Evolutionary conservation across 1,140 invertebrate genomes (phyloP), one percentile per base, ranked within the genome.

Genomic region (Camponotus floridanus): DNA sequence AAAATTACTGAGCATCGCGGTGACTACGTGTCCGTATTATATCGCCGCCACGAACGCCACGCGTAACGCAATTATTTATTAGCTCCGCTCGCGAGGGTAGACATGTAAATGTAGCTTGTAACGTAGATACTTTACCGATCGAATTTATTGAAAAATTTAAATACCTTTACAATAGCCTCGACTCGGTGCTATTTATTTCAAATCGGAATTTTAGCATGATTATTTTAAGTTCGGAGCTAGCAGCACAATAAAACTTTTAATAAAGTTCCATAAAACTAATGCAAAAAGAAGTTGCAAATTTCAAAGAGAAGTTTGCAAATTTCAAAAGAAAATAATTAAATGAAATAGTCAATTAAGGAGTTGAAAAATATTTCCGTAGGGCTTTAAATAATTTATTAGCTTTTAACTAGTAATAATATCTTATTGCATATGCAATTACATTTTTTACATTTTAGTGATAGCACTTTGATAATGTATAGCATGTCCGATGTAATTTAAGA

Each of bases 1-100:
- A 79, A 89, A 90, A 90, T 90, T 90, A 86, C 76, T 79, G 67
- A 83, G 62, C 73, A 88, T 86, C 74, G 76, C 31, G 36, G 83
- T 21, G 55, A 74, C 65, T 85, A 85, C 74, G 84, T 59, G 74
- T 80, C 73, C 70, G 70, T 85, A 85, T 76, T 85, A 85, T 78
- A 78, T 81, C 67, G 79, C 79, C 67, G 13, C 64, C 62, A 45
- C 33, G 87, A 59, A 68, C 33, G 15, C 45, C 51, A 42, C 45
- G 64, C 48, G 42, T 55, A 76, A 83, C 45, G 13, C 42, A 76
- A 83, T 88, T 88, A 87, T 87, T 87, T 88, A 88, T 87, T 87
- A 87, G 87, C 80, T 85, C 55, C 21, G 33, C 18, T 57, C 42
- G 26, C 51, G 70, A 61, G 26, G 39, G 18, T 45, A 36, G 51